These are phyloP conservation scores for Pollenia labialis DNA, from an alignment of 2,888 invertebrate genomes.

Conservation along the genomic window DNA sequence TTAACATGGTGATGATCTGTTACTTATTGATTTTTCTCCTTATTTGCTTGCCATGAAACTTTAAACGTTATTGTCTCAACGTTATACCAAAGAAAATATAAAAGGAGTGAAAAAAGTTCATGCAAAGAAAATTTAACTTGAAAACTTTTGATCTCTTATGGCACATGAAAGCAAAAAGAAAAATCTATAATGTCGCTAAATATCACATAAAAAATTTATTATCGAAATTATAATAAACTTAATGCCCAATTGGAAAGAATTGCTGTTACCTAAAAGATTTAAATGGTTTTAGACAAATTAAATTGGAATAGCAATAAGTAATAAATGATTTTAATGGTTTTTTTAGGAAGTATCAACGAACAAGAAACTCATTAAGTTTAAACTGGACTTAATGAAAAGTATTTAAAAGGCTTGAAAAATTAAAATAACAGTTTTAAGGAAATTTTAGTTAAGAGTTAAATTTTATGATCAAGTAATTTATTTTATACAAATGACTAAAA, in stretches of 20 bases:
- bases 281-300: background rate
- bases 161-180: conserved; percentile 34
- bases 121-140: conserved; percentile 69
- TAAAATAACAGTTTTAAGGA: background rate
- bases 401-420: background rate
- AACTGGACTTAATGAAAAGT: conserved; percentile 30
- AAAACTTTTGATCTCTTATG: conserved; percentile 62
- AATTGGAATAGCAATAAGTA: background rate
- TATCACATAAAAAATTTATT: conserved; percentile 63
- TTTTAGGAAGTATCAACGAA: background rate
- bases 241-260: conserved; percentile 50
- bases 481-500: too few relatives aligned
- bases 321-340: background rate
- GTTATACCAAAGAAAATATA: conserved; percentile 1
- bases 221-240: conserved; percentile 39
- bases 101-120: conserved; percentile 56
- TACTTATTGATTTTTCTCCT: conserved; percentile 71
- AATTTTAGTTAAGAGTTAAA: background rate
- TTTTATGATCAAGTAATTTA: too few relatives aligned
- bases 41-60: conserved; percentile 16
- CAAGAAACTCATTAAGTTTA: conserved; percentile 19
- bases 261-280: background rate
- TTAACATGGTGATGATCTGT: conserved; percentile 73
- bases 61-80: conserved; percentile 54
- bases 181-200: conserved; percentile 71